Conservation (phyloP, 2,888 invertebrate species). For the Rhaphigaster nebulosa region DNA sequence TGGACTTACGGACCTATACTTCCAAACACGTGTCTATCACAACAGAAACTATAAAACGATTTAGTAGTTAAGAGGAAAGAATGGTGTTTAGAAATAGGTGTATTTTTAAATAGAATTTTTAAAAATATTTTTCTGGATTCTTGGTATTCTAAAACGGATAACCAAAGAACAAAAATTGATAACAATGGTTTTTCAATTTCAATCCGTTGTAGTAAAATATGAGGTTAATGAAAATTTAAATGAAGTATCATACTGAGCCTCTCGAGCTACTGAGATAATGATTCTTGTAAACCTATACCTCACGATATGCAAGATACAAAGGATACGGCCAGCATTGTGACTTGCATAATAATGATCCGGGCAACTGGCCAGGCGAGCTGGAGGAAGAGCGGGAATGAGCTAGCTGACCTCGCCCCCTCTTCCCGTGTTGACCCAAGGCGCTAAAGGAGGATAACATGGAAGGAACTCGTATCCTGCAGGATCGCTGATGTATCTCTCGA, state of each 20-base stretch:
- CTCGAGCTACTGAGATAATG: not conserved
- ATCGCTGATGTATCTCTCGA: not conserved
- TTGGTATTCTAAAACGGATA: too few relatives aligned
- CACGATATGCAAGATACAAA: not conserved
- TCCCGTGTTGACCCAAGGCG: not conserved
- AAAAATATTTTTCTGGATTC: too few relatives aligned
- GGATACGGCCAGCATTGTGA: not conserved
- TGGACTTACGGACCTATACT: too few relatives aligned
- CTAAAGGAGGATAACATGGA: not conserved
- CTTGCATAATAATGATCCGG: not conserved
- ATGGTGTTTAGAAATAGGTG: too few relatives aligned
- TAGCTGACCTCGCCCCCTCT: not conserved
- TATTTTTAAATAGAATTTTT: too few relatives aligned
- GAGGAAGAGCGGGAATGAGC: not conserved
- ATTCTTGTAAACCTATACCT: not conserved
- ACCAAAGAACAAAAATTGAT: too few relatives aligned
- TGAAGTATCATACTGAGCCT: not conserved
- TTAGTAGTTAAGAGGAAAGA: too few relatives aligned
- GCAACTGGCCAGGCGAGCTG: not conserved
- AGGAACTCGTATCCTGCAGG: not conserved
- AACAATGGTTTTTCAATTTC: too few relatives aligned
- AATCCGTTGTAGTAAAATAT: too few relatives aligned
- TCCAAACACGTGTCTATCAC: too few relatives aligned
- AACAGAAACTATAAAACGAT: too few relatives aligned
- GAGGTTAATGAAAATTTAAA: not conserved